Conservation (phyloP, 2,113 vertebrate genomes). For the Andinoacara biseriatus region DNA sequence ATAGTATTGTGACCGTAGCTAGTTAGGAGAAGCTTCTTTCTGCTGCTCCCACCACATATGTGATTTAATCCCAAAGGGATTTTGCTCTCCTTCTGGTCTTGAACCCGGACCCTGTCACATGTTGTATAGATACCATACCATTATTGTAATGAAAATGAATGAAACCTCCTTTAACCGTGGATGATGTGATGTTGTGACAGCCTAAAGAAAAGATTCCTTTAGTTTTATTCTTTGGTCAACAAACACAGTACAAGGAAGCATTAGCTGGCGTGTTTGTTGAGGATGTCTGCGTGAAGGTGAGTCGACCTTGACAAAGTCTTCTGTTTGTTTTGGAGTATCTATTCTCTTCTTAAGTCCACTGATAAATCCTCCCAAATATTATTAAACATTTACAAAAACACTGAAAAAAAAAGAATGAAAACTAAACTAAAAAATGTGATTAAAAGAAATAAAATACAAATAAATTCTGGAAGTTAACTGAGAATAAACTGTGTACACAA, state of each 20-base stretch:
- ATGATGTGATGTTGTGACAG: background rate
- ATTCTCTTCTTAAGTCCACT: background rate
- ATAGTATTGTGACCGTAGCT: background rate
- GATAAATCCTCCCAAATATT: background rate
- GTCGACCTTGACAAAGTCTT: background rate
- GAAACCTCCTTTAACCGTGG: too few relatives aligned
- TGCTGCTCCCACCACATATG: too few relatives aligned
- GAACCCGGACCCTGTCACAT: background rate
- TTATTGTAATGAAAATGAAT: background rate
- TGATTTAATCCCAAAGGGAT: background rate
- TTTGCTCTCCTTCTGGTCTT: background rate
- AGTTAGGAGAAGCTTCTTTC: too few relatives aligned
- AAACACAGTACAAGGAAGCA: fast-evolving
- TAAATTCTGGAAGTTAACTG: background rate
- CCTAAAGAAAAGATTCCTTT: background rate
- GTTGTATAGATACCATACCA: background rate
- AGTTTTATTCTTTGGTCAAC: background rate
- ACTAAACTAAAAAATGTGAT: background rate
- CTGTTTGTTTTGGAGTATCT: background rate
- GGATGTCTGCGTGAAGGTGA: background rate
- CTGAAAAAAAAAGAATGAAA: background rate
- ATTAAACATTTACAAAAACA: background rate
- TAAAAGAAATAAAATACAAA: background rate
- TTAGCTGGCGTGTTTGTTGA: background rate
- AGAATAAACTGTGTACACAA: background rate